Conservation (phyloP, 1,140 invertebrate genomes). For the Rhynchophorus ferrugineus region DNA sequence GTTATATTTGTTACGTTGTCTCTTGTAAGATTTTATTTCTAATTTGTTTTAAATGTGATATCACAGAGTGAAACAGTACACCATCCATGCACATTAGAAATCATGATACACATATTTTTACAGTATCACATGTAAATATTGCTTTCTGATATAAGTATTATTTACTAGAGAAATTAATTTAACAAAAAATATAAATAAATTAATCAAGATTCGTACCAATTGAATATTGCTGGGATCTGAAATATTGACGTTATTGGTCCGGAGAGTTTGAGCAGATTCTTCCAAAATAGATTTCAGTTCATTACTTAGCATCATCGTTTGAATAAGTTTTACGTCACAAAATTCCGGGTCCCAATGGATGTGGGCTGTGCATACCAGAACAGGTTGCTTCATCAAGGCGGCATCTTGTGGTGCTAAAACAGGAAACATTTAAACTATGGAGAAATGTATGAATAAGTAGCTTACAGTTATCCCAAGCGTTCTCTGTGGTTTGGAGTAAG, state of each 20-base stretch:
- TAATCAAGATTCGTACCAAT: slow-evolving; percentile 48
- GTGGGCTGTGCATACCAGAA: slow-evolving; percentile 95
- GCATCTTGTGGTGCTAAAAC: slow-evolving; percentile 57
- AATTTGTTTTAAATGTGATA: too few species aligned
- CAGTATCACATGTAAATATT: too few species aligned
- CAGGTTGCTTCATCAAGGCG: slow-evolving; percentile 68
- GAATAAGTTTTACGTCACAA: slow-evolving; percentile 99
- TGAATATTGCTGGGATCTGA: slow-evolving; percentile 77
- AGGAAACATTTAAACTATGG: neutral
- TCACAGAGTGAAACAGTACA: too few species aligned
- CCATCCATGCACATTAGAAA: too few species aligned
- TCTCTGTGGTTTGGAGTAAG: slow-evolving; percentile 86
- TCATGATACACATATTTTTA: too few species aligned
- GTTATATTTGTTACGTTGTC: too few species aligned
- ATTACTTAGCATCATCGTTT: slow-evolving; percentile 98
- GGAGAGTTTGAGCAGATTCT: slow-evolving; percentile 58
- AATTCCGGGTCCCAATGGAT: slow-evolving; percentile 99
- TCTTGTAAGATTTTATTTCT: too few species aligned
- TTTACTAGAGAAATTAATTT: too few species aligned
- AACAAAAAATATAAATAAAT: too few species aligned
- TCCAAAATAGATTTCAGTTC: slow-evolving; percentile 80
- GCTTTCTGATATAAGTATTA: too few species aligned
- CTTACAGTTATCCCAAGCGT: slow-evolving; percentile 84
- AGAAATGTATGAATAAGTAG: slow-evolving; percentile 10
- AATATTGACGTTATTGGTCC: slow-evolving; percentile 39